phyloP scores from a whole-genome alignment of 2,113 vertebrate genomes.

The Poeciliopsis retropinna region DNA sequence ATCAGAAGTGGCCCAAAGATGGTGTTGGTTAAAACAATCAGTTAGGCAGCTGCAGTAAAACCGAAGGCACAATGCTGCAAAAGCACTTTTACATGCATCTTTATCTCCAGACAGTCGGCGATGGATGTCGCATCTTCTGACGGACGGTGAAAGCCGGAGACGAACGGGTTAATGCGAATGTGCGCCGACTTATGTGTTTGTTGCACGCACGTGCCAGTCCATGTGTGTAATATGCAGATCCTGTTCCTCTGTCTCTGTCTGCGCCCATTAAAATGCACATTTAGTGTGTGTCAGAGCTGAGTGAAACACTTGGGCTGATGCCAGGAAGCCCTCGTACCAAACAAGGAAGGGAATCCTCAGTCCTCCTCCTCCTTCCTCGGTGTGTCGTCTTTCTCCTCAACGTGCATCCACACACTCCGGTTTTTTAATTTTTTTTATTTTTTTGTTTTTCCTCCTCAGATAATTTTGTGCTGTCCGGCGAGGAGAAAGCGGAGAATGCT shows the following conservation, averaged over 20 bases:
- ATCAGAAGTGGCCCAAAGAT: neutral
- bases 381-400: neutral
- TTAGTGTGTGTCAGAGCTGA: conserved; percentile 41
- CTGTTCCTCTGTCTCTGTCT: conserved; percentile 11
- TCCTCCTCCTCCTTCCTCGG: conserved; percentile 42
- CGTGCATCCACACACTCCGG: neutral
- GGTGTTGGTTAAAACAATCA: neutral
- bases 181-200: conserved; percentile 14
- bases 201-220: neutral
- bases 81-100: neutral
- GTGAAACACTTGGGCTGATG: conserved; percentile 37
- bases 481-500: neutral
- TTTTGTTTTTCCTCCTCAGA: too few species aligned
- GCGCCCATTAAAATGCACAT: conserved; percentile 29
- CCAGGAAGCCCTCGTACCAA: conserved; percentile 44
- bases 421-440: neutral
- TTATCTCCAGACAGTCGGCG: neutral
- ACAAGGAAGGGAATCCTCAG: conserved; percentile 58
- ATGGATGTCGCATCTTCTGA: neutral
- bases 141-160: neutral
- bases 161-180: neutral
- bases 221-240: conserved; percentile 5
- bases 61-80: neutral
- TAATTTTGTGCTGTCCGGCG: neutral
- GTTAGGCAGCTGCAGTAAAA: neutral